Conservation (phyloP, 2,797 vertebrate species). For the Spatula clypeata region DNA sequence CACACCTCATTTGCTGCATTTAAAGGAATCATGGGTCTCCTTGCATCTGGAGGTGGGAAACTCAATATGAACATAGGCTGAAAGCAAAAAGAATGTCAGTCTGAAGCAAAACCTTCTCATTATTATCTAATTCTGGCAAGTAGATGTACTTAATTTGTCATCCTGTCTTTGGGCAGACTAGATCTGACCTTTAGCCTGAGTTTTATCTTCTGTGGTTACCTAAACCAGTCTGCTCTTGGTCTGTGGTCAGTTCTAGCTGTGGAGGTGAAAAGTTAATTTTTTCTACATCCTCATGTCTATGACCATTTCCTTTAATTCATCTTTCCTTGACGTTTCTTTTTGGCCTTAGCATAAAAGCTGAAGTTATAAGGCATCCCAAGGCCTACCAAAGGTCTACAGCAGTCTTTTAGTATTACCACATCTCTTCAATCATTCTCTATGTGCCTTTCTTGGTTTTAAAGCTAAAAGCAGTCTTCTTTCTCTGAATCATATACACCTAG, state of each 20-base stretch:
- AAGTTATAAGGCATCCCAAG: background rate
- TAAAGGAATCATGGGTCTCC: background rate
- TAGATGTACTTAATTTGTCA: constrained; percentile 43
- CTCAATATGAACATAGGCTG: background rate
- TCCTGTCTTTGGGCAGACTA: constrained; percentile 33
- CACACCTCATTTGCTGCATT: background rate
- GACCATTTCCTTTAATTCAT: constrained; percentile 51
- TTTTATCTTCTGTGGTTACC: constrained; percentile 47
- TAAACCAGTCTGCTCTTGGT: constrained; percentile 31
- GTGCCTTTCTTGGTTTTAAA: background rate
- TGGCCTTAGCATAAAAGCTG: background rate
- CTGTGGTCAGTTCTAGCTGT: constrained; percentile 21
- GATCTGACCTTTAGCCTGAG: constrained; percentile 33
- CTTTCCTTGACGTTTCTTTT: constrained; percentile 28
- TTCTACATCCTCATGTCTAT: constrained; percentile 24
- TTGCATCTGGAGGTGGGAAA: background rate
- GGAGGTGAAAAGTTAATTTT: constrained; percentile 47
- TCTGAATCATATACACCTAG: background rate
- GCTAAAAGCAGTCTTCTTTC: background rate
- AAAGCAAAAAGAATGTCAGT: background rate
- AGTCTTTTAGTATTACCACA: background rate
- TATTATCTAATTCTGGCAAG: constrained; percentile 8
- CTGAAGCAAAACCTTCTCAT: background rate
- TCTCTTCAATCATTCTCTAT: background rate
- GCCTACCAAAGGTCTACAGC: background rate